Percentiles rank a stretch among this genome's conserved stretches.
Evolutionary conservation across 2,113 vertebrate genomes (phyloP).

Genomic region (Piaya cayana): DNA sequence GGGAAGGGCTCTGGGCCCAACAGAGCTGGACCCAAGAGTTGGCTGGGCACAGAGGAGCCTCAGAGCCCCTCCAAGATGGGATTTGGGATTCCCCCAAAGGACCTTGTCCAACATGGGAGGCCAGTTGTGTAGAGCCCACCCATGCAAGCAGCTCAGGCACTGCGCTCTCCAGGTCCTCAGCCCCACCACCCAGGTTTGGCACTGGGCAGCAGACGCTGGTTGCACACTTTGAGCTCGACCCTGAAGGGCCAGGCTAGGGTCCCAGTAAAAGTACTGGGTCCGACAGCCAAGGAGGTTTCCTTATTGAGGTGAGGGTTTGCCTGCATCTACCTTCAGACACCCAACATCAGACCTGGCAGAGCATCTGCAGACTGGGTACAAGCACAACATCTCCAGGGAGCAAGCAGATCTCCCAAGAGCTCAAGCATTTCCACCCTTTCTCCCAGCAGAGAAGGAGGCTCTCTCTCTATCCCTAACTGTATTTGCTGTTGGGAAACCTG

Average conservation of each 20-base stretch:
- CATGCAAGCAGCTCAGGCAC: not conserved
- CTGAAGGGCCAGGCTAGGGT: not conserved
- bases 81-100: not conserved
- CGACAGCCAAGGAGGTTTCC: not conserved
- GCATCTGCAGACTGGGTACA: not conserved
- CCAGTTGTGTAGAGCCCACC: not conserved
- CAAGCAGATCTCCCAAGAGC: not conserved
- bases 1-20: conserved; percentile 12
- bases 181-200: fast-evolving
- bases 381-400: not conserved
- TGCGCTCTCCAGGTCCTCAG: not conserved
- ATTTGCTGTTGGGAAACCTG: not conserved
- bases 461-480: not conserved
- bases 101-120: not conserved
- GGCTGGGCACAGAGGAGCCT: not conserved
- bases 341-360: not conserved
- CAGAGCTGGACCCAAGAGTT: not conserved
- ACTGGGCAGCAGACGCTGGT: not conserved
- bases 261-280: not conserved
- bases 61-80: not conserved
- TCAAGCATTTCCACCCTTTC: not conserved
- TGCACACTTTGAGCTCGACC: not conserved
- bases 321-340: not conserved
- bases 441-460: not conserved
- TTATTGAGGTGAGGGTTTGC: not conserved